Evolutionary conservation across 2,888 invertebrate species (phyloP).

Genomic region (Polydesmus complanatus): DNA sequence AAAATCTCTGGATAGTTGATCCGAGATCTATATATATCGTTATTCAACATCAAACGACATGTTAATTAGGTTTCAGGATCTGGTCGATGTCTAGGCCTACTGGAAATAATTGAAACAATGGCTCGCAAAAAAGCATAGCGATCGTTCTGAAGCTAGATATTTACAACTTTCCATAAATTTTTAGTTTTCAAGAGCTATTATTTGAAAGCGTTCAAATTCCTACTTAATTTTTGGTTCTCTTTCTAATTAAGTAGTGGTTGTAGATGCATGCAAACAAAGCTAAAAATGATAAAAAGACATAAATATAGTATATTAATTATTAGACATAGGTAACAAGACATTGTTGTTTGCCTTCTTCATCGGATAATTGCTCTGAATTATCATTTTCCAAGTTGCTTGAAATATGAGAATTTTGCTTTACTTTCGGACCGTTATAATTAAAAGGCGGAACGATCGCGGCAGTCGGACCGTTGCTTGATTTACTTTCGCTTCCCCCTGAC

Average conservation of each 20-base stretch:
- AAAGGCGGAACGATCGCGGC: conserved; percentile 39
- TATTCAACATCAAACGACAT: too few species aligned
- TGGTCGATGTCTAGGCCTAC: too few species aligned
- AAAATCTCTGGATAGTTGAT: too few species aligned
- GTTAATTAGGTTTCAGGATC: too few species aligned
- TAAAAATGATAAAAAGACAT: background rate
- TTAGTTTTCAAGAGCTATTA: too few species aligned
- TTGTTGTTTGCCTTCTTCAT: conserved; percentile 10
- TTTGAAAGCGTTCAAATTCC: background rate
- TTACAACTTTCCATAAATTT: too few species aligned
- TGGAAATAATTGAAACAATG: too few species aligned
- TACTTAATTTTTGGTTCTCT: background rate
- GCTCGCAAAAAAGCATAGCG: too few species aligned
- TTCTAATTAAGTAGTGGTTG: background rate
- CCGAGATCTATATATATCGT: too few species aligned
- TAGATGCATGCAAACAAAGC: background rate
- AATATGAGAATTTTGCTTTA: conserved; percentile 13
- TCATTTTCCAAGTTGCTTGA: conserved; percentile 13
- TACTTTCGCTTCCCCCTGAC: background rate
- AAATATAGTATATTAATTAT: background rate
- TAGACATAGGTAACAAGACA: conserved; percentile 11
- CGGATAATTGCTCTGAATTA: background rate
- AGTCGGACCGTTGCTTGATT: conserved; percentile 15
- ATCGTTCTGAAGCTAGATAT: too few species aligned
- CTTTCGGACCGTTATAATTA: conserved; percentile 31